Base-by-base conservation (phyloP, 2,797 vertebrate genomes). In the Salarias fasciatus region DNA sequence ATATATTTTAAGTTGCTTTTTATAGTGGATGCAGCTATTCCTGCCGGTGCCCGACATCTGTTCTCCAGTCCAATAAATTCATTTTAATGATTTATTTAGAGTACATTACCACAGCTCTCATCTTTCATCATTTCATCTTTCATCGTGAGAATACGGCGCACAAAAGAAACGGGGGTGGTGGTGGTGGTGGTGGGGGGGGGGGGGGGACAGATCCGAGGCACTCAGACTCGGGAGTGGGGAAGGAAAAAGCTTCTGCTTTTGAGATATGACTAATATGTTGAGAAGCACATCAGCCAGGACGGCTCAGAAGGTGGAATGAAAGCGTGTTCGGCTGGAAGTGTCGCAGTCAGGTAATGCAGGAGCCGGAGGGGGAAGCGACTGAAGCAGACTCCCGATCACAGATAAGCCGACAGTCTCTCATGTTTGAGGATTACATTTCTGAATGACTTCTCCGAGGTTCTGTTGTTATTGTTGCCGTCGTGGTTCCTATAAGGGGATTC, bases 321-420 rank as follows among this genome's bases (percentile, higher is more conserved):
- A 65, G 48, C 49, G 13, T 48, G 13, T 13, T 61, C 44, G 40
- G 57, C 33, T 75, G 64, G 73, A 78, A 63, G 56, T 28, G 43
- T 69, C 9, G 63, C 71, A 75, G 73, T 80, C 75, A 76, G 71
- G 77, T 80, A 76, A 75, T 82, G 75, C 36, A 5, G 52, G 73
- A 56, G 72, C 82, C 75, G 56, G 40, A 66, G 68, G 66, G 51
- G 52, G 57, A 55, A 53, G 48, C 43, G 63, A 61, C 62, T 68
- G 71, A 72, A 44, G 82, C 68, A 72, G 68, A 72, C 57, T 61
- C 49, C 63, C 55, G 71, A 79, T 87, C 62, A 62, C 41, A 78
- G 77, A 75, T 76, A 82, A 64, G 41, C 53, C 47, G 30, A 41
- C 56, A 42, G 41, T 11, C 75, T 72, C 45, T 43, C 52, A 60